Conservation (phyloP, 2,888 invertebrate species). For the Clepsis dumicolana region DNA sequence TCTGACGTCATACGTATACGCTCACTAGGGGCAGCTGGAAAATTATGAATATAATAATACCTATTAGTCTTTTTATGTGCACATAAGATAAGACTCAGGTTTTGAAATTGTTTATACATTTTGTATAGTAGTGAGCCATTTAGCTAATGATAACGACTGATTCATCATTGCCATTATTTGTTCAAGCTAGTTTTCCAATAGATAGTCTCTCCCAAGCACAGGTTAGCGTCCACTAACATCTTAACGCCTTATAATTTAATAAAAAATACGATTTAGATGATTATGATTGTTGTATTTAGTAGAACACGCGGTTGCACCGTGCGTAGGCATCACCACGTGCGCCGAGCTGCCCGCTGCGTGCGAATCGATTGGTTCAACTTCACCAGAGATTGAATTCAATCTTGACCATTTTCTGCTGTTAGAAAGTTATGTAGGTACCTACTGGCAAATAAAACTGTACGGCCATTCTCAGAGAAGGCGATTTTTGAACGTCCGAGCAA, state of each 20-base stretch:
- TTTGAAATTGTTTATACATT: neutral
- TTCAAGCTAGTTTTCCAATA: no score
- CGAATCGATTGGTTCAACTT: conserved; percentile 63
- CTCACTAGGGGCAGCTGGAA: neutral
- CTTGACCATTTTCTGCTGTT: conserved; percentile 51
- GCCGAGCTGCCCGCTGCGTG: conserved; percentile 48
- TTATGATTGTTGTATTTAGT: neutral
- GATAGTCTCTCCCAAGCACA: no score
- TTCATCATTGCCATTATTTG: no score
- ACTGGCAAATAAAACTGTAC: no score
- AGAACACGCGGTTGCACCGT: conserved; percentile 62
- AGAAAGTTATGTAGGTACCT: no score
- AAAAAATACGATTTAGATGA: no score
- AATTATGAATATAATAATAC: neutral
- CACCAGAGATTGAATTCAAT: conserved; percentile 54
- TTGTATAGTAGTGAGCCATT: no score
- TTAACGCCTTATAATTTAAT: no score
- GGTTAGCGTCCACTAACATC: no score
- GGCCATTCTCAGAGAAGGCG: no score
- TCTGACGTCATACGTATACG: conserved; percentile 12
- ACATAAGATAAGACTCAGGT: neutral
- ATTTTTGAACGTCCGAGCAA: no score
- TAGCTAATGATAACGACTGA: no score
- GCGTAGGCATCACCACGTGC: conserved; percentile 58
- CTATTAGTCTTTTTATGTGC: neutral